phyloP scores from a whole-genome alignment of 2,797 vertebrate species.

The Meriones psammophilus region DNA sequence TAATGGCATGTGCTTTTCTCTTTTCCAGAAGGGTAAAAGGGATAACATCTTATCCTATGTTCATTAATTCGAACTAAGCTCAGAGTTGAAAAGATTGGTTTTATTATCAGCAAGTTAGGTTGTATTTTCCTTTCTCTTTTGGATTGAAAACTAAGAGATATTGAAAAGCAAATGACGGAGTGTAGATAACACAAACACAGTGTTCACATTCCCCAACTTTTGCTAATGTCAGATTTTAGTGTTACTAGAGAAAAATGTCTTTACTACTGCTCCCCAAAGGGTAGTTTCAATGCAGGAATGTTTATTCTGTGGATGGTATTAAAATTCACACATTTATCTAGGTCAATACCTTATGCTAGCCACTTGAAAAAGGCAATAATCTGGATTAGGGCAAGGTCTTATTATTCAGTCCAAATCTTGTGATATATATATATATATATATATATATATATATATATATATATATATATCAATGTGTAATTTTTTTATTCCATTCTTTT shows the following conservation, averaged over 20 bases:
- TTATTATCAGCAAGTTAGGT: slow-evolving; percentile 61
- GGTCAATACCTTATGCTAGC: slow-evolving; percentile 5
- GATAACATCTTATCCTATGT: slow-evolving; percentile 77
- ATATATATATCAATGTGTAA: background rate
- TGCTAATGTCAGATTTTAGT: slow-evolving; percentile 56
- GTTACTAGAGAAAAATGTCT: slow-evolving; percentile 22
- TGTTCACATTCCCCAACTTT: slow-evolving; percentile 17
- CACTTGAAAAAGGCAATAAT: slow-evolving; percentile 40
- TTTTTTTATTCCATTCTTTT: background rate
- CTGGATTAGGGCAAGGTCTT: background rate
- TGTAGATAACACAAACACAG: slow-evolving; percentile 49
- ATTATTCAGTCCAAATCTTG: slow-evolving; percentile 28
- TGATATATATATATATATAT: background rate
- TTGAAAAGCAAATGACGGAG: slow-evolving; percentile 42
- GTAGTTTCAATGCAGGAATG: background rate
- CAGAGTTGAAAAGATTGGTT: slow-evolving; percentile 71
- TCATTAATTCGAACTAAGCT: slow-evolving; percentile 78
- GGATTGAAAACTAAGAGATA: slow-evolving; percentile 61
- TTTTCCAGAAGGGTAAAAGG: slow-evolving; percentile 40
- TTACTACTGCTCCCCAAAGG: slow-evolving; percentile 18
- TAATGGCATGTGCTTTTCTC: slow-evolving; percentile 79
- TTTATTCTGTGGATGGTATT: slow-evolving; percentile 35
- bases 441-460: too few species aligned
- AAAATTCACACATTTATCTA: slow-evolving; percentile 12
- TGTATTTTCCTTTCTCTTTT: slow-evolving; percentile 73